phyloP scores from a whole-genome alignment of 2,797 vertebrate species.

The Cynodonichthys magdalenae region DNA sequence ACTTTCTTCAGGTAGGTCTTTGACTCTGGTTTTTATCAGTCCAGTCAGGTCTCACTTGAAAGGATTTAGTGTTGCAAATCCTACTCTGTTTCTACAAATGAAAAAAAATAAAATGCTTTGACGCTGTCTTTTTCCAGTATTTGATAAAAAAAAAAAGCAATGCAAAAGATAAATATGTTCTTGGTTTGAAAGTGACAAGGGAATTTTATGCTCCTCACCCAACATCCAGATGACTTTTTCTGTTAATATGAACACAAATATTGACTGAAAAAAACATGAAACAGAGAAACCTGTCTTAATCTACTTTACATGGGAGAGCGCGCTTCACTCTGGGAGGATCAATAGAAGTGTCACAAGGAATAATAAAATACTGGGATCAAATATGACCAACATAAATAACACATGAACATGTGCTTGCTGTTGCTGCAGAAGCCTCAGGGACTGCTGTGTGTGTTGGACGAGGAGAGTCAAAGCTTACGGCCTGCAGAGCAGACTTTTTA shows the following conservation, averaged over 20 bases:
- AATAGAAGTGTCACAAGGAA: constrained; percentile 30
- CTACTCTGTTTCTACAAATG: too few relatives aligned
- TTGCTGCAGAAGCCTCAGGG: constrained; percentile 89
- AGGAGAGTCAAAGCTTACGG: constrained; percentile 89
- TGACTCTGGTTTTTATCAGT: constrained; percentile 17
- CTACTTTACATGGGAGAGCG: constrained; percentile 5
- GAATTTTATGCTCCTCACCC: not conserved
- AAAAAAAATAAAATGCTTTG: too few relatives aligned
- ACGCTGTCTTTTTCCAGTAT: too few relatives aligned
- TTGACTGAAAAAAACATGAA: constrained; percentile 11
- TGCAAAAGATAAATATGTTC: too few relatives aligned
- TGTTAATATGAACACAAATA: constrained; percentile 3
- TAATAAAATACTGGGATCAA: constrained; percentile 26
- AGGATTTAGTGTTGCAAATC: not conserved
- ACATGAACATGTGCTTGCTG: constrained; percentile 29
- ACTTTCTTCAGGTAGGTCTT: constrained; percentile 93
- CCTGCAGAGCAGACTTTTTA: constrained; percentile 87
- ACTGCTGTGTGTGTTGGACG: constrained; percentile 89
- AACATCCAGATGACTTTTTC: not conserved
- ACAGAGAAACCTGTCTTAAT: constrained; percentile 7
- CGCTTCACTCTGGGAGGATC: constrained; percentile 8
- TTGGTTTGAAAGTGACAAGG: not conserved
- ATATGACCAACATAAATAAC: constrained; percentile 40
- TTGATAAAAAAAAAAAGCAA: too few relatives aligned
- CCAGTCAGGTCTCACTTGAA: constrained; percentile 3